These are phyloP conservation scores for Scaptodrosophila lebanonensis DNA, from an alignment of 1,140 invertebrate species.

Conservation along the genomic window DNA sequence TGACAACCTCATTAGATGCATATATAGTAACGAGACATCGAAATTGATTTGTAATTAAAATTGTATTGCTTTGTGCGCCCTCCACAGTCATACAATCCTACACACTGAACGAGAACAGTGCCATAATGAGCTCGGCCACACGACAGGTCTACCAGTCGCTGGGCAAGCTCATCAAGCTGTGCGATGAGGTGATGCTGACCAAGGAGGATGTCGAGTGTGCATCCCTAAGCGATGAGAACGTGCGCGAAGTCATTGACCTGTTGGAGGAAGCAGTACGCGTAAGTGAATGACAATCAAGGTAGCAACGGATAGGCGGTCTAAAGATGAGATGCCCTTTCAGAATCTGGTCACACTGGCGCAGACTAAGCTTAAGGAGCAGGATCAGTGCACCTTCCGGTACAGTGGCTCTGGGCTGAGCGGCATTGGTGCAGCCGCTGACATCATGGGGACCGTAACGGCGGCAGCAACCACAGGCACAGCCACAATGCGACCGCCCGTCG, in stretches of 20 bases:
- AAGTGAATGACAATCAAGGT: too few relatives aligned
- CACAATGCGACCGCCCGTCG: conserved; percentile 49
- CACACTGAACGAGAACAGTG: conserved; percentile 84
- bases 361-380: conserved; percentile 82
- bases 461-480: conserved; percentile 24
- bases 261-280: conserved; percentile 89
- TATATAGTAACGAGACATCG: not conserved
- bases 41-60: too few relatives aligned
- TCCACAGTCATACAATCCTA: conserved; percentile 80
- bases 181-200: conserved; percentile 89
- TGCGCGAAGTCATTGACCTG: conserved; percentile 86
- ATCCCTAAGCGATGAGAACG: conserved; percentile 84
- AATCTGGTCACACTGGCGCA: conserved; percentile 82
- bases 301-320: too few relatives aligned
- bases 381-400: conserved; percentile 60
- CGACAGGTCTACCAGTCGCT: conserved; percentile 91
- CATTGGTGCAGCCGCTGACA: conserved; percentile 58
- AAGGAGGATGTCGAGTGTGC: conserved; percentile 79
- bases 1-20: too few relatives aligned
- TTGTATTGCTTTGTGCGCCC: not conserved
- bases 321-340: conserved; percentile 68
- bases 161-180: conserved; percentile 91
- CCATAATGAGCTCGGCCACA: conserved; percentile 83
- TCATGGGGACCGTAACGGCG: conserved; percentile 52
- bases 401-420: conserved; percentile 42